Evolutionary conservation across 2,888 invertebrate species (phyloP), one percentile per base, ranked within the genome.

Genomic region (Calliphora vomitoria): DNA sequence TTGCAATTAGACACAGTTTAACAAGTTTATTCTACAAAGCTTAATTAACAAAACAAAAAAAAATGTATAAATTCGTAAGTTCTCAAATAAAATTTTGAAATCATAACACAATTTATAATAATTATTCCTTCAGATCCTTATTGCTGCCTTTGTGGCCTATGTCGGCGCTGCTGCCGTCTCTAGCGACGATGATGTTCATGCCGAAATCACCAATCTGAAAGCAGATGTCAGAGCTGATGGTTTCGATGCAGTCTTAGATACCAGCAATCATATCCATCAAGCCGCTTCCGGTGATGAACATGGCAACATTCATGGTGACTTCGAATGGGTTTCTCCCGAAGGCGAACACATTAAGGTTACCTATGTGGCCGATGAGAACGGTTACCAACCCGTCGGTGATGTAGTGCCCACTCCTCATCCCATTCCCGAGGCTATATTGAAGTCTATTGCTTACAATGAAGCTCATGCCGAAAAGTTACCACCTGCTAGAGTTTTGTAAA

Each of bases 371-470:
- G 89, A 93, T 86, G 92, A 92, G 82, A 78, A 91, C 64, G 93
- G 93, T 31, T 91, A 89, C 72, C 90, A 91, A 66, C 91, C 92
- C 64, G 31, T 35, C 13, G 87, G 91, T 44, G 86, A 87, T 31
- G 58, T 89, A 5, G 31, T 89, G 44, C 90, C 91, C 74, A 89
- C 89, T 18, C 80, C 90, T 44, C 90, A 90, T 84, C 90, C 90
- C 87, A 80, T 89, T n/a, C 90, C 90, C 74, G 89, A 80, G 8
- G 88, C 87, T 44, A 91, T 91, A 74, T 20, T 89, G 11, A 89
- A 89, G 62, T 76, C 90, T 13, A 90, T 95, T 41, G 94, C 95
- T 89, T 95, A 94, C 93, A n/a, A n/a, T n/a, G n/a, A n/a, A n/a
- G n/a, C n/a, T n/a, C n/a, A n/a, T n/a, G n/a, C n/a, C n/a, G n/a